Base-by-base conservation (phyloP, 2,113 vertebrate species). In the Semicossyphus pulcher region DNA sequence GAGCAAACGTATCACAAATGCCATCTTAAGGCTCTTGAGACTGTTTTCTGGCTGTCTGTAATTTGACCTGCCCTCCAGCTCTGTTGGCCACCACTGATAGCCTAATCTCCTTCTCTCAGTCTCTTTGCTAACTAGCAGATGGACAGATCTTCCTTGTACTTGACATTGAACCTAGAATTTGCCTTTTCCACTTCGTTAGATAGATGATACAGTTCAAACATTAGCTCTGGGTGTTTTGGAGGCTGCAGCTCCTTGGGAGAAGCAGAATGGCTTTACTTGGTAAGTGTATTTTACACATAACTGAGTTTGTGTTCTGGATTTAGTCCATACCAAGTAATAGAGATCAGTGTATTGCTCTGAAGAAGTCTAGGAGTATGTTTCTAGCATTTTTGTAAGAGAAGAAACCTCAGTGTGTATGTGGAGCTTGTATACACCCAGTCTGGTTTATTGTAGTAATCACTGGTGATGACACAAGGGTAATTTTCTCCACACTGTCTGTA, bases 91-190 rank as follows among this genome's bases (percentile, higher is more conserved):
- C 26, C 44, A 54, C 62, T 83, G 83, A 88, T 81, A 84, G 73
- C 41, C 72, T 89, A 84, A 86, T 89, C 85, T 86, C 21, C 45
- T 66, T 60, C 52, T 61, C 44, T 71, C 72, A 76, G 75, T 84
- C 70, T 84, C 73, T 42, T 63, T 12, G 39, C 80, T 76, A 72
- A 78, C 76, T 29, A 76, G 67, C 76, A 51, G 63, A 75, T 71
- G 54, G 76, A 41, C 75, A 37, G 57, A 78, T 81, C 61, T 62
- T 76, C 53, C 44, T 83, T 41, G 64, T 78, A 61, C 57, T 73
- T 63, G 66, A 53, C 64, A 60, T 60, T 16, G 47, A 18, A 52
- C 52, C 47, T 69, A 60, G 52, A 80, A 67, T 78, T 70, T 54
- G 53, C 26, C 48, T 57, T 39, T 7, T 31, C 42, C 23, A 39